Base-by-base conservation (phyloP, 37 sponge, comb jelly and placozoan genomes). In the Amphimedon queenslandica region DNA sequence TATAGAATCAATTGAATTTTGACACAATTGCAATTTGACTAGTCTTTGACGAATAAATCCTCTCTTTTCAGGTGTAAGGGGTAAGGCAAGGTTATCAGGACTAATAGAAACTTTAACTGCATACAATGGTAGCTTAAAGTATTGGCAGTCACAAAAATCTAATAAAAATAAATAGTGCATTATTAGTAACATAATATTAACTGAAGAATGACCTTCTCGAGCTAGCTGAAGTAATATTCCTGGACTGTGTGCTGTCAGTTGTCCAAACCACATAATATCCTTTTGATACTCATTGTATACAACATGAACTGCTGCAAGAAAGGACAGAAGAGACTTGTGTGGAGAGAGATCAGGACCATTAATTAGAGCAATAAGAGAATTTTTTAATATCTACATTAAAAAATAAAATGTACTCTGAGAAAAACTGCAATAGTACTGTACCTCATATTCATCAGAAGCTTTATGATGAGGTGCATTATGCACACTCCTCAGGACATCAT, bases 401-500 rank as follows among this genome's bases (percentile, higher is more conserved):
- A 55, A 29, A 70, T 40, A 56, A 32, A 32, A 38, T 42, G 53
- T 42, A 16, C n/a, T 4, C 2, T 37, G 40, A 16, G 2, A 69
- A 3, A 20, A 53, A 51, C 8, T 23, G 1, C 47, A 21, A 70
- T 65, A 57, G 38, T 81, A 43, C 39, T 70, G 64, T 38, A 78
- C 87, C 66, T 51, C 10, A 18, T 40, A 53, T 39, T 69, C 76
- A 40, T 18, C 30, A 25, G 74, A 66, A 32, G 13, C 24, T 3
- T 77, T 34, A 16, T 35, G 71, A 63, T 87, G 82, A 27, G 57
- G 42, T 41, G 65, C 66, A 32, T 24, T 64, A 41, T 87, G 82
- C 11, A 81, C 82, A 58, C 63, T 72, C 31, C 77, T 57, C 38
- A 87, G 58, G 77, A 77, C 80, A 47, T 87, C 87, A 43, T 72